These are phyloP conservation scores for Lampropteryx suffumata DNA, from an alignment of 2,888 invertebrate species.

Conservation along the genomic window DNA sequence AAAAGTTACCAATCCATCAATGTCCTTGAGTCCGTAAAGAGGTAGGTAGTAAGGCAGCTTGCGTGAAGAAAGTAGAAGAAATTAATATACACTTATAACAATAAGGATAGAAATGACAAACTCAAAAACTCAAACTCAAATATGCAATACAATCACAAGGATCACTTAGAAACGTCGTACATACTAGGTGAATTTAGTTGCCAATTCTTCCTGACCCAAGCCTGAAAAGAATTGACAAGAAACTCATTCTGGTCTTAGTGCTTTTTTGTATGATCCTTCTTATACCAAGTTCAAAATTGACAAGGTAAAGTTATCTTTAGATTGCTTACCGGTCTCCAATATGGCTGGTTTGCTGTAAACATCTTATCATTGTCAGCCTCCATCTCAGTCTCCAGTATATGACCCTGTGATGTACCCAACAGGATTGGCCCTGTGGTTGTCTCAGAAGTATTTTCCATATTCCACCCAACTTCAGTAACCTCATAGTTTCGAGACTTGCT, in stretches of 20 bases:
- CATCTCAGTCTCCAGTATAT: conserved; percentile 95
- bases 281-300: too few relatives aligned
- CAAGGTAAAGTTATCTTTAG: neutral
- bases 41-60: conserved; percentile 91
- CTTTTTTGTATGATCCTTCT: too few relatives aligned
- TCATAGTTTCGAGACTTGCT: conserved; percentile 89
- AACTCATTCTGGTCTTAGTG: too few relatives aligned
- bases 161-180: too few relatives aligned
- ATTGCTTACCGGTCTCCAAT: conserved; percentile 88
- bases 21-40: conserved; percentile 87
- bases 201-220: too few relatives aligned
- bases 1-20: conserved; percentile 87
- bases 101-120: neutral
- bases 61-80: conserved; percentile 35
- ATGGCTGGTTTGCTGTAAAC: conserved; percentile 89
- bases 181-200: too few relatives aligned
- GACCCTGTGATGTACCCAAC: conserved; percentile 94
- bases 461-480: conserved; percentile 96
- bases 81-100: conserved; percentile 1
- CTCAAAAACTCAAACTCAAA: too few relatives aligned
- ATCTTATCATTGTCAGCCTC: conserved; percentile 91
- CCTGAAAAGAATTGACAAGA: too few relatives aligned
- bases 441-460: conserved; percentile 87
- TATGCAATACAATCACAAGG: too few relatives aligned
- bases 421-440: conserved; percentile 91